Evolutionary conservation across 1,140 invertebrate genomes (phyloP).

Genomic region (Sminthurinus signatus): DNA sequence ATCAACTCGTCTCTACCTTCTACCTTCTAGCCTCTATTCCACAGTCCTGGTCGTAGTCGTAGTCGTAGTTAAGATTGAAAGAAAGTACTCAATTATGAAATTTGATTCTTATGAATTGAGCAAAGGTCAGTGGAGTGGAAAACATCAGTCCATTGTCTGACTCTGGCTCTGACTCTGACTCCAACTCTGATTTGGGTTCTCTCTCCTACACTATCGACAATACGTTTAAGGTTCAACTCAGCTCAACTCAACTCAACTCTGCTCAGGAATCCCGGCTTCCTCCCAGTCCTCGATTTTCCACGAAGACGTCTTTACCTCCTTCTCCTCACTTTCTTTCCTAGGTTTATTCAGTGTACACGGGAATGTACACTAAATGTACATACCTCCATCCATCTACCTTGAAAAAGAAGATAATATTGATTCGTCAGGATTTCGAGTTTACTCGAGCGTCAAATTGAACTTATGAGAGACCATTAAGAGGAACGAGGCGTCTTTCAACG

Average conservation of each 20-base stretch:
- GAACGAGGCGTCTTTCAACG: no score
- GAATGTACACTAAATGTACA: neutral
- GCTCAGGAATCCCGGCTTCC: no score
- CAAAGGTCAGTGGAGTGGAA: neutral
- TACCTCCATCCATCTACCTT: neutral
- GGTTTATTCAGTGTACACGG: neutral
- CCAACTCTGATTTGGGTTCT: no score
- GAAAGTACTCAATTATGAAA: constrained; percentile 8
- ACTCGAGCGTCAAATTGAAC: constrained; percentile 2
- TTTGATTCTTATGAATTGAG: constrained; percentile 4
- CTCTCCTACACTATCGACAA: no score
- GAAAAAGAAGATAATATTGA: constrained; percentile 6
- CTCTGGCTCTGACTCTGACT: no score
- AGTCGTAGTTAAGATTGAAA: neutral
- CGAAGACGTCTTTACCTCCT: neutral
- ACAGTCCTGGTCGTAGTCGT: no score
- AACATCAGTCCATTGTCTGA: neutral
- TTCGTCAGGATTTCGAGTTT: constrained; percentile 3
- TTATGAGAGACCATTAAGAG: constrained; percentile 9
- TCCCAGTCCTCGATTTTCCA: no score
- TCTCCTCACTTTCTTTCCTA: neutral
- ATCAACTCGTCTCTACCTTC: no score
- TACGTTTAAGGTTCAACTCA: no score
- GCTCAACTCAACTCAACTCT: no score
- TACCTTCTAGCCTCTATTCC: no score